phyloP scores from a whole-genome alignment of 2,113 vertebrate species.

The human region DNA sequence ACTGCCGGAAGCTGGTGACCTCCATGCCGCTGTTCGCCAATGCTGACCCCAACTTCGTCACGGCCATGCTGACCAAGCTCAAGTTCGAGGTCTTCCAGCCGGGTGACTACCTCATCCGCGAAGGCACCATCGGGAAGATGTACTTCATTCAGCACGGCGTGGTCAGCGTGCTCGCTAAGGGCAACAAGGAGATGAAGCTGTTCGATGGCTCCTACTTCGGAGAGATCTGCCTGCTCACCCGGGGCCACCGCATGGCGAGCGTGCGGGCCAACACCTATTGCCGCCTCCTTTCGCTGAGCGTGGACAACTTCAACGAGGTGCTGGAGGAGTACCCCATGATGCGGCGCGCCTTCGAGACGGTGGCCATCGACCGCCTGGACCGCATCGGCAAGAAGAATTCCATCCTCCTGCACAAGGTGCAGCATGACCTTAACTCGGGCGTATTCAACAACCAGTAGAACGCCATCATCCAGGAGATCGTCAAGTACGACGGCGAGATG shows the following conservation, averaged over 20 bases:
- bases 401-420: slow-evolving; percentile 96
- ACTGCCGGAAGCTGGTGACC: slow-evolving; percentile 98
- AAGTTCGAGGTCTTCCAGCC: slow-evolving; percentile 99
- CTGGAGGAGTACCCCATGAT: slow-evolving; percentile 99
- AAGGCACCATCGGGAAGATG: slow-evolving; percentile 98
- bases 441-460: slow-evolving; percentile 99
- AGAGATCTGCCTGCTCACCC: slow-evolving; percentile 97
- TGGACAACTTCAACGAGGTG: slow-evolving; percentile 99
- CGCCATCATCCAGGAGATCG: slow-evolving; percentile 98
- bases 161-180: slow-evolving; percentile 92
- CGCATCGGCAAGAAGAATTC: slow-evolving; percentile 99
- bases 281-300: slow-evolving; percentile 95
- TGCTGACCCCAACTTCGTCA: slow-evolving; percentile 98
- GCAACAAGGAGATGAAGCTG: slow-evolving; percentile 94
- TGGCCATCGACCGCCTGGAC: slow-evolving; percentile 97
- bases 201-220: slow-evolving; percentile 97
- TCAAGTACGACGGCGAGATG: slow-evolving; percentile 99
- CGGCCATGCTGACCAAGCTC: slow-evolving; percentile 97
- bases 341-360: slow-evolving; percentile 97
- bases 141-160: slow-evolving; percentile 98
- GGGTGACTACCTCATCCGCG: slow-evolving; percentile 93
- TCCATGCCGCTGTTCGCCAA: slow-evolving; percentile 99
- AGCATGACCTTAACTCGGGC: slow-evolving; percentile 96
- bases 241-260: slow-evolving; percentile 94
- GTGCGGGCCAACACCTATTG: slow-evolving; percentile 97